phyloP scores from a whole-genome alignment of 37 sponge, comb jelly and placozoan species.

The Diacarnus erythraeanus region DNA sequence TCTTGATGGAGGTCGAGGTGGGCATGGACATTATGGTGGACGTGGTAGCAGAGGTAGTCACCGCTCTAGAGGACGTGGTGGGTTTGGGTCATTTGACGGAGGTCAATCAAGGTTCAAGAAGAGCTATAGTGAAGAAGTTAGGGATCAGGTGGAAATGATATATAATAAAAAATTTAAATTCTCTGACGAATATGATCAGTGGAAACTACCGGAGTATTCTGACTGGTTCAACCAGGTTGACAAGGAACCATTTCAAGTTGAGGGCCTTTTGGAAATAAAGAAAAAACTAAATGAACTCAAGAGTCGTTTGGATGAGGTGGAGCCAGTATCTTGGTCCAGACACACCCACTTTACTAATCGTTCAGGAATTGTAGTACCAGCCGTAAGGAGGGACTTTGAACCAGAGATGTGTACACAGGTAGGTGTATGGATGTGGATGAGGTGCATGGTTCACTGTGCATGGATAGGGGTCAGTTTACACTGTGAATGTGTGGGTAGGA shows the following conservation, averaged over 20 bases:
- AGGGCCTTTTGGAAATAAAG: conserved; percentile 46
- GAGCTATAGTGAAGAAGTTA: conserved; percentile 72
- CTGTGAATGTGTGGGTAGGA: too few species aligned
- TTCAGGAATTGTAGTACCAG: conserved; percentile 60
- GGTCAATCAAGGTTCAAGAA: conserved; percentile 10
- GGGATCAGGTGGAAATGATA: conserved; percentile 65
- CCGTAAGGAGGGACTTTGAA: conserved; percentile 58
- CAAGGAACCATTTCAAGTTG: conserved; percentile 35
- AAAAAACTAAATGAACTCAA: conserved; percentile 63
- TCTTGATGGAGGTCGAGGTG: conserved; percentile 9
- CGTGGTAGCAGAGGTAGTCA: conserved; percentile 6
- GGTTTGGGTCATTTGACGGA: conserved; percentile 1
- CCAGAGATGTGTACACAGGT: conserved; percentile 89
- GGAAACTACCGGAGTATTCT: conserved; percentile 44
- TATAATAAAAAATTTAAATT: conserved; percentile 61
- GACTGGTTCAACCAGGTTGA: conserved; percentile 23
- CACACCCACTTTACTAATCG: conserved; percentile 88
- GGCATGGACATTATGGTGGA: background rate
- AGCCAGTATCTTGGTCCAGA: conserved; percentile 77
- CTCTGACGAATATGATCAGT: conserved; percentile 41
- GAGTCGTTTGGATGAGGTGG: conserved; percentile 70
- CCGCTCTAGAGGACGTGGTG: conserved; percentile 5
- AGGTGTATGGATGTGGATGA: background rate
- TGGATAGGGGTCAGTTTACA: too few species aligned
- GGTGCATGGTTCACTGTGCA: too few species aligned